Evolutionary conservation across 2,888 invertebrate genomes (phyloP), one percentile per base, ranked within the genome.

Genomic region (Amblyteles armatorius): DNA sequence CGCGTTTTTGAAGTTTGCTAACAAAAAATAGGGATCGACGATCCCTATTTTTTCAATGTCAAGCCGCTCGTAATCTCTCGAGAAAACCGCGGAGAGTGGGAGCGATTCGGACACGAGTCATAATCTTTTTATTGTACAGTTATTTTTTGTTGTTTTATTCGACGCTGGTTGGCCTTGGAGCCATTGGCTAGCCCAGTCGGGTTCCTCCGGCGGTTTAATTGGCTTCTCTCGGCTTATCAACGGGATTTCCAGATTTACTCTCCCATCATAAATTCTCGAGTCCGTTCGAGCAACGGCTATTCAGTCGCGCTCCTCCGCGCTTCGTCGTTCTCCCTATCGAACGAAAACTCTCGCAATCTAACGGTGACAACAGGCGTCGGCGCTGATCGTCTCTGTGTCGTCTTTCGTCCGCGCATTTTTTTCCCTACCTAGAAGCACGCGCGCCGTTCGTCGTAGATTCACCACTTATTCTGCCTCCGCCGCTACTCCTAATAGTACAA

Each of bases 91-190:
- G 11, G 22, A 55, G 60, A 60, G 60, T 9, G 60, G 29, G 6
- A 33, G 26, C 6, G 9, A 11, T 36, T 1, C 55, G 13, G 22
- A 11, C 6, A 29, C 48, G 29, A 60, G 36, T 29, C 40, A 57
- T 40, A 40, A 55, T 22, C n/a, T 44, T 22, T 26, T 16, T 73
- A 33, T 52, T 7, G 67, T 26, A 57, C 57, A 33, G 6, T 22
- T 9, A 76, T 67, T 78, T 80, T 48, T 83, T 69, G 83, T 86
- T 57, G 9, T 88, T 78, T 85, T 83, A 84, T 87, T 86, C 72
- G 77, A 78, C 68, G 87, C 80, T 85, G 76, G 87, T 87, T 88
- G 63, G 72, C 90, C 91, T 91, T 91, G 89, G 81, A 68, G 40
- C 29, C 63, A 33, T 74, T 44, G 29, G 52, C 63, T 13, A 33